Conservation (phyloP, 2,888 invertebrate species). For the Julus scanicus region DNA sequence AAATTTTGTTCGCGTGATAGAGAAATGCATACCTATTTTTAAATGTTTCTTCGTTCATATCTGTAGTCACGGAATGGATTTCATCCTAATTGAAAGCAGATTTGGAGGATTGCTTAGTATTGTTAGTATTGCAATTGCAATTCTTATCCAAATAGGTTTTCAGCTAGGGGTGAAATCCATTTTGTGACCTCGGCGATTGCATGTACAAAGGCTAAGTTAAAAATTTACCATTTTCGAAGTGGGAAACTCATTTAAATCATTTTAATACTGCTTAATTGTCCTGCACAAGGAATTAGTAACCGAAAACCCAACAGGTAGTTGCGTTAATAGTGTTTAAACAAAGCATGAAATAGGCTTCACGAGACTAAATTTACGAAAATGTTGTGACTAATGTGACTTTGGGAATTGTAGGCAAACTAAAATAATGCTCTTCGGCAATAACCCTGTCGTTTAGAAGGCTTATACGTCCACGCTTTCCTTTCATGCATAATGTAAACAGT, state of each 20-base stretch:
- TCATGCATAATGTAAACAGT: not conserved
- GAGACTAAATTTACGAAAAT: not conserved
- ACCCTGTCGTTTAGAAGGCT: not conserved
- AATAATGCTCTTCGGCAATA: not conserved
- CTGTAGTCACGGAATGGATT: too few species aligned
- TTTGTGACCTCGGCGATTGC: too few species aligned
- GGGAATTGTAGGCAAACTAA: not conserved
- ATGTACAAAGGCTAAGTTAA: not conserved
- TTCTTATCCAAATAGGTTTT: too few species aligned
- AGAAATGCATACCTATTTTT: too few species aligned
- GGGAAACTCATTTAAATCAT: not conserved
- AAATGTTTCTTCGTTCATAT: too few species aligned
- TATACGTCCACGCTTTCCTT: not conserved
- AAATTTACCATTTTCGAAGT: not conserved
- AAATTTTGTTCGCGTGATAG: too few species aligned
- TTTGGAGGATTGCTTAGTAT: too few species aligned
- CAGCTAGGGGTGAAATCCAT: too few species aligned
- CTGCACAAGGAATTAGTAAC: not conserved
- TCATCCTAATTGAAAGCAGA: too few species aligned
- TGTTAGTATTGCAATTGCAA: too few species aligned
- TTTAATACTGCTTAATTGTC: conserved; percentile 47
- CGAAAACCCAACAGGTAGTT: conserved; percentile 4
- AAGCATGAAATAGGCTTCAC: not conserved
- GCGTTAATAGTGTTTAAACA: not conserved
- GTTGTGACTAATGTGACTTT: too few species aligned